Evolutionary conservation across 2,888 invertebrate species (phyloP).

Genomic region (Tenthredo amoena): DNA sequence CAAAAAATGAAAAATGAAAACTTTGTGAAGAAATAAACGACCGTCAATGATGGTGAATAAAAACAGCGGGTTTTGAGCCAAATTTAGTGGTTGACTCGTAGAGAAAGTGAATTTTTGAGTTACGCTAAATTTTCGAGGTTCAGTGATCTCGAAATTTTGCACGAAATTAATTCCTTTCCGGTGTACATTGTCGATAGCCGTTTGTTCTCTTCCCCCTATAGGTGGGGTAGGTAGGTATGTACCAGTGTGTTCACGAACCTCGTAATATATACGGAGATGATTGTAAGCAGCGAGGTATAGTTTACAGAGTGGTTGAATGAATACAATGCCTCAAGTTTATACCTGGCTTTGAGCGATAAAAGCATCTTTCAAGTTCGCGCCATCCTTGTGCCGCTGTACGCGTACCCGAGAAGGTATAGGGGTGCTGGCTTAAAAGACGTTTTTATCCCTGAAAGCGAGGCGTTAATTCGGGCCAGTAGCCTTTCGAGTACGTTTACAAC

Average conservation of each 20-base stretch:
- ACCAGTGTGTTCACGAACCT: not conserved
- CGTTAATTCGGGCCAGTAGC: constrained; percentile 51
- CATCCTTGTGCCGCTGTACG: constrained; percentile 18
- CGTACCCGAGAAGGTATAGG: not conserved
- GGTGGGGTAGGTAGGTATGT: not conserved
- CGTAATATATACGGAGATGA: constrained; percentile 44
- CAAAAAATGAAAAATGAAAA: not conserved
- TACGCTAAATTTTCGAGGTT: not conserved
- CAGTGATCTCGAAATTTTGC: not conserved
- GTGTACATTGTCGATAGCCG: constrained; percentile 31
- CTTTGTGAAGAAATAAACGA: not conserved
- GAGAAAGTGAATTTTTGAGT: not conserved
- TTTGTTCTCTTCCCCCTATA: constrained; percentile 17
- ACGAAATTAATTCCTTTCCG: constrained; percentile 27
- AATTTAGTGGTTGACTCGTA: not conserved
- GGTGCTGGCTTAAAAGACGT: constrained; percentile 45
- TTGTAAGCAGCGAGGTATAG: constrained; percentile 34
- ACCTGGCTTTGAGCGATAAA: constrained; percentile 50
- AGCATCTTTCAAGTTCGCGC: constrained; percentile 50
- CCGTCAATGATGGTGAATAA: not conserved
- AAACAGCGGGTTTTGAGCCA: not conserved
- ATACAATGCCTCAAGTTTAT: constrained; percentile 46
- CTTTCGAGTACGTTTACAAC: constrained; percentile 48
- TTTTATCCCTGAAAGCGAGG: constrained; percentile 51
- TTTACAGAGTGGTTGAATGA: constrained; percentile 48